Percentiles rank a stretch among this genome's conserved stretches.
These are phyloP conservation scores for Mirza zaza DNA, from an alignment of 2,113 vertebrate species.

Conservation along the genomic window DNA sequence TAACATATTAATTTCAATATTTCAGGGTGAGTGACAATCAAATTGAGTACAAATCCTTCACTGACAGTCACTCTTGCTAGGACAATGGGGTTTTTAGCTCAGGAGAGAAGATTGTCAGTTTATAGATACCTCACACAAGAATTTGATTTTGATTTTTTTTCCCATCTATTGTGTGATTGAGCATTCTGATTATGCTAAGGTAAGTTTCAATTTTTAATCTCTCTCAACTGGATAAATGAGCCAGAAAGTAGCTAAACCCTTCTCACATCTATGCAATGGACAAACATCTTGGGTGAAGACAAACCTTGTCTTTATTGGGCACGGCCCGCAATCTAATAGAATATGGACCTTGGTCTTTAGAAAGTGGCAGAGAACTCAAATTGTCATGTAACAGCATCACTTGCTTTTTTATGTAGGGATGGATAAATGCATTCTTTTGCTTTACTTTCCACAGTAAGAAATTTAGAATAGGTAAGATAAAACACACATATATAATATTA, in stretches of 20 bases:
- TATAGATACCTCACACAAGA: background rate
- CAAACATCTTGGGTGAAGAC: background rate
- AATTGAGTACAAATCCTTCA: background rate
- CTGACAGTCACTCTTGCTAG: background rate
- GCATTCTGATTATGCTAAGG: background rate
- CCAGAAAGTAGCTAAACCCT: background rate
- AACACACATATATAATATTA: background rate
- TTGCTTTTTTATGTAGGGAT: background rate
- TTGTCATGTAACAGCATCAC: background rate
- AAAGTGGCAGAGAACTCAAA: background rate
- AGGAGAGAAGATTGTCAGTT: background rate
- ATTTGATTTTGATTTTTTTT: background rate
- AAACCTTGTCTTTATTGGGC: background rate
- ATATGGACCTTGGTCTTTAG: background rate
- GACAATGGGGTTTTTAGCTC: background rate
- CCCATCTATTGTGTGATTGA: background rate
- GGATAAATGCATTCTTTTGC: background rate
- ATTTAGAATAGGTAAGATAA: background rate
- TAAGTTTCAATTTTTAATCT: background rate
- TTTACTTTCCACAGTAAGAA: background rate
- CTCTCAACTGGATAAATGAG: background rate
- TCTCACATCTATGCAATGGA: rapidly evolving
- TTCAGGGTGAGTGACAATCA: conserved; percentile 18
- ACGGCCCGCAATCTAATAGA: background rate
- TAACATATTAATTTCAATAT: conserved; percentile 42